A percentile compares a stretch with the other conserved stretches of the same genome.
phyloP scores from a whole-genome alignment of 1,140 invertebrate genomes.

The Cherax destructor region DNA sequence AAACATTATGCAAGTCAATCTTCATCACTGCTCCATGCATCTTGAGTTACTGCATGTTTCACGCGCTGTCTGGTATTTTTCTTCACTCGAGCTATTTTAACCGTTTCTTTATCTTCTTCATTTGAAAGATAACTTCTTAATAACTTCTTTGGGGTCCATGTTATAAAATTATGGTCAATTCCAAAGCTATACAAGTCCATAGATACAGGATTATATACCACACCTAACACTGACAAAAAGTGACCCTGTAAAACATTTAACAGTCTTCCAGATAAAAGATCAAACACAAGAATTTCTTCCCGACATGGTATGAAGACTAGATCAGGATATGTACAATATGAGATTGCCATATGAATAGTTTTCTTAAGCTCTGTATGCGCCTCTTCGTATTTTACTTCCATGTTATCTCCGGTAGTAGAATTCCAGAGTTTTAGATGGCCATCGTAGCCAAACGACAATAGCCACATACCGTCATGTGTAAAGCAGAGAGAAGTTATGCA shows the following conservation, averaged over 20 bases:
- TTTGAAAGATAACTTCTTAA: slow-evolving; percentile 2
- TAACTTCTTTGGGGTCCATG: slow-evolving; percentile 48
- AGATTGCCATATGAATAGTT: slow-evolving; percentile 37
- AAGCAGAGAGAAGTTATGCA: slow-evolving; percentile 47
- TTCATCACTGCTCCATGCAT: slow-evolving; percentile 62
- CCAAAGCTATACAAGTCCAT: slow-evolving; percentile 52
- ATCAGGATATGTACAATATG: slow-evolving; percentile 48
- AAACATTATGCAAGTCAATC: slow-evolving; percentile 10
- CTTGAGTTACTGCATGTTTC: slow-evolving; percentile 43
- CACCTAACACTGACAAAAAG: slow-evolving; percentile 43
- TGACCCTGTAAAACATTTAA: slow-evolving; percentile 57
- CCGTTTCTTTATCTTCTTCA: slow-evolving; percentile 18
- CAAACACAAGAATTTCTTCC: slow-evolving; percentile 33
- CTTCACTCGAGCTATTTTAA: neutral
- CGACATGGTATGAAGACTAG: slow-evolving; percentile 47
- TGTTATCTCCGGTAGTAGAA: slow-evolving; percentile 36
- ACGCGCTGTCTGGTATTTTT: neutral
- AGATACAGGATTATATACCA: slow-evolving; percentile 47
- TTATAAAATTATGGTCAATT: slow-evolving; percentile 53
- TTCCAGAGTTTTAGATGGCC: slow-evolving; percentile 51
- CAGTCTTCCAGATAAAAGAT: slow-evolving; percentile 41
- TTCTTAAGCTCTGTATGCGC: slow-evolving; percentile 8
- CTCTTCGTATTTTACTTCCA: slow-evolving; percentile 41
- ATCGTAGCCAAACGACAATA: slow-evolving; percentile 49
- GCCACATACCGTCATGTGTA: slow-evolving; percentile 59